Evolutionary conservation across 2,888 invertebrate species (phyloP).

Genomic region (Erebia ligea): DNA sequence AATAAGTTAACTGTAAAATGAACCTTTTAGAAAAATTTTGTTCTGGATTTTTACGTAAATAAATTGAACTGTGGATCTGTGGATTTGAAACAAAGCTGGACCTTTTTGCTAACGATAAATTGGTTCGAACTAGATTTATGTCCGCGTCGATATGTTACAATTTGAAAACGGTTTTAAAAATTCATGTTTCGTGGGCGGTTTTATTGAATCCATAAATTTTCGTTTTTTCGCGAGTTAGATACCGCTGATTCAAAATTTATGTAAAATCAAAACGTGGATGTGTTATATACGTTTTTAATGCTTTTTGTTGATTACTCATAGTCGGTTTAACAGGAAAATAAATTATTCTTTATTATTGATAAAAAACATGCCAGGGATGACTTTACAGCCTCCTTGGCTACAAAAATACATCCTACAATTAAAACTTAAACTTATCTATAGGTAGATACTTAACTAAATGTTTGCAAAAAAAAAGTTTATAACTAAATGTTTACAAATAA

Average conservation of each 20-base stretch:
- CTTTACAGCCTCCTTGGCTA: too few relatives aligned
- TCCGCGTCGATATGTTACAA: constrained; percentile 5
- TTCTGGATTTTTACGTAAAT: background rate
- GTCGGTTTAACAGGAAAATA: background rate
- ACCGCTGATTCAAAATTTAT: background rate
- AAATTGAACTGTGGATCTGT: background rate
- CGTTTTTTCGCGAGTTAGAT: background rate
- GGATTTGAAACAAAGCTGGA: constrained; percentile 14
- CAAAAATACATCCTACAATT: too few relatives aligned
- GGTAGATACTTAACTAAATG: too few relatives aligned
- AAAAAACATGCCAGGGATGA: too few relatives aligned
- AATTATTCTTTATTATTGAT: background rate
- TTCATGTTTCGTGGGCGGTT: background rate
- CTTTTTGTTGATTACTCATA: background rate
- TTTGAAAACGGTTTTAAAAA: constrained; percentile 10
- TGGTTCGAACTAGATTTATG: constrained; percentile 24
- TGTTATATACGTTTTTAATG: too few relatives aligned
- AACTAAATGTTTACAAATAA: too few relatives aligned
- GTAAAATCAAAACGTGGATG: background rate
- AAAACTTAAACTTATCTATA: too few relatives aligned
- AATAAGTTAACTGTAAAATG: background rate
- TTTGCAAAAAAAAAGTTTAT: too few relatives aligned
- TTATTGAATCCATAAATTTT: constrained; percentile 4
- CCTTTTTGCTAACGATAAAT: constrained; percentile 21
- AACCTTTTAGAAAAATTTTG: background rate